Percentiles rank a stretch among this genome's conserved stretches.
These are phyloP conservation scores for Pelochelys cantorii DNA, from an alignment of 2,797 vertebrate genomes.

Conservation along the genomic window DNA sequence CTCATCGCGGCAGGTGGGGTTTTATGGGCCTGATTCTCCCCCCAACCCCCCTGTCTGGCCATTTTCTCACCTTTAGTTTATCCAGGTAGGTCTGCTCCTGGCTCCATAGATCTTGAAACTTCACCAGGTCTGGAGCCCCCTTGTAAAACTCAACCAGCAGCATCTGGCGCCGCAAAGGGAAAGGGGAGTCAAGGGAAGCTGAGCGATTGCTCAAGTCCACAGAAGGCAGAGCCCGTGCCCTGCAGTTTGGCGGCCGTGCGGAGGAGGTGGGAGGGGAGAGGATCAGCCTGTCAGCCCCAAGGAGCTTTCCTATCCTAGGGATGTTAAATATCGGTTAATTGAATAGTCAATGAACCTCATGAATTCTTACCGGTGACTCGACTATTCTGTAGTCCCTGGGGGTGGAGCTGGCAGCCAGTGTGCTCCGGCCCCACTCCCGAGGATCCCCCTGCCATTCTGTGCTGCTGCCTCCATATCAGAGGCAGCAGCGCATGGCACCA, in stretches of 20 bases:
- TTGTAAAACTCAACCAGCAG: conserved; percentile 95
- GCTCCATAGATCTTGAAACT: conserved; percentile 92
- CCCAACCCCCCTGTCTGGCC: fast-evolving
- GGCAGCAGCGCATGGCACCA: no score
- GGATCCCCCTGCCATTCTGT: no score
- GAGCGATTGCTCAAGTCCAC: no score
- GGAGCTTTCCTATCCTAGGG: background rate
- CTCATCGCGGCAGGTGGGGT: background rate
- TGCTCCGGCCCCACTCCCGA: no score
- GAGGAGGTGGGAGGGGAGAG: background rate
- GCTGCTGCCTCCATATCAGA: no score
- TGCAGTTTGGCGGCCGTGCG: background rate
- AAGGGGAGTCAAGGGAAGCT: background rate
- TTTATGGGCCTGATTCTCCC: background rate
- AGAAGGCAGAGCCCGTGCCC: fast-evolving
- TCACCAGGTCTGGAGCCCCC: conserved; percentile 90
- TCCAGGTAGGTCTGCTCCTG: conserved; percentile 93
- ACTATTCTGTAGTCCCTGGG: no score
- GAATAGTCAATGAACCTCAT: no score
- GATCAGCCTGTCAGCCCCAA: background rate
- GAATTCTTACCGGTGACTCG: no score
- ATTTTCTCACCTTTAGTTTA: conserved; percentile 91
- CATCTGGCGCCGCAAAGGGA: conserved; percentile 78
- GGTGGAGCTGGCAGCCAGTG: no score
- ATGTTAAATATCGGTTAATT: no score